Evolutionary conservation across 2,797 vertebrate species (phyloP), one percentile per base, ranked within the genome.

Genomic region (Cossypha niveicapilla): DNA sequence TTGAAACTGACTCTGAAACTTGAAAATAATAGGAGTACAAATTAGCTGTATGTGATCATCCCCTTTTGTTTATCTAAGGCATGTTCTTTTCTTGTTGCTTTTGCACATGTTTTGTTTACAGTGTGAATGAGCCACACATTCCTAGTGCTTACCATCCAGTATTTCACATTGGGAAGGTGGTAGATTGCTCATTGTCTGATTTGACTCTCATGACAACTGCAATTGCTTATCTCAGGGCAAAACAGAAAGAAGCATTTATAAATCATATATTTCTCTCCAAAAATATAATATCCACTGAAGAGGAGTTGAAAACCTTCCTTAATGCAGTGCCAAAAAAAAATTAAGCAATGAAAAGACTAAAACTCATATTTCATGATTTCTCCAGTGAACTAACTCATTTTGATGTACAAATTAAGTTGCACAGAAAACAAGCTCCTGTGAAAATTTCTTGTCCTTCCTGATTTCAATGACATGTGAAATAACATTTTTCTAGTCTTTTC

Each of bases 11-110:
- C 78, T 85, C 48, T 42, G 19, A 84, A 94, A 96, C 78, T 93
- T 63, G 61, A 68, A 96, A 94, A 92, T 91, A 96, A 92, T 89
- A 85, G 19, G 53, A 44, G 67, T 95, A 96, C 85, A 96, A 97
- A 97, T 96, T 86, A 96, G 83, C 82, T 85, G 30, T 75, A 86
- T 96, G 83, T 94, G 89, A 97, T 97, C 92, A 86, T 85, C 66
- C 4, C 2, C 58, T 95, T 87, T 75, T 93, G 66, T 92, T 97
- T 96, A 85, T 32, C 48, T 58, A 87, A 94, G 92, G 63, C 37
- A 68, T 83, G 44, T 92, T 94, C 72, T 81, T 92, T 78, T 94
- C 77, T 92, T 89, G 91, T 71, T 94, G 70, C 41, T 97, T 97
- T 88, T 94, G 54, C 27, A 44, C 80, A 51, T 4, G 11, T 50